A percentile compares a stretch with the other conserved stretches of the same genome.
Conservation (phyloP, 2,888 invertebrate genomes). For the Cataglyphis albicans region DNA sequence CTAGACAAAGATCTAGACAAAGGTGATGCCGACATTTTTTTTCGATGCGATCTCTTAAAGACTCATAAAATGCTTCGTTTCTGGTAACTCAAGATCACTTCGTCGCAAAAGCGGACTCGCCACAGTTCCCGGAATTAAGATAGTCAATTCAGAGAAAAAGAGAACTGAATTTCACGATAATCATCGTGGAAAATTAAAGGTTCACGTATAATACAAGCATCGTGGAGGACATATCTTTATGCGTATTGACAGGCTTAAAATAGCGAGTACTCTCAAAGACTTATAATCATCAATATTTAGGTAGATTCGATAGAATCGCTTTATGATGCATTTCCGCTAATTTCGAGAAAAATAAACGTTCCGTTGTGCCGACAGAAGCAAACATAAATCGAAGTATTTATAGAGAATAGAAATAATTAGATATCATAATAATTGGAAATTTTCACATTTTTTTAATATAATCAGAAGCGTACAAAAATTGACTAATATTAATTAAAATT, state of each 20-base stretch:
- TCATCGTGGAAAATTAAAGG: slow-evolving; percentile 80
- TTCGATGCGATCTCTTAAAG: neutral
- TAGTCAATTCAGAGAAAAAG: slow-evolving; percentile 51
- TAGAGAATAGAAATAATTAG: neutral
- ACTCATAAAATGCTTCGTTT: slow-evolving; percentile 72
- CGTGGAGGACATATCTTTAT: neutral
- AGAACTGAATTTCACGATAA: slow-evolving; percentile 66
- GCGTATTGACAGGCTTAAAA: neutral
- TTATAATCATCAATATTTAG: slow-evolving; percentile 80
- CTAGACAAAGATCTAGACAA: neutral
- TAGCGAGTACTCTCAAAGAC: slow-evolving; percentile 20
- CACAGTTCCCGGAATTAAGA: slow-evolving; percentile 73
- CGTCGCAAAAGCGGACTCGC: slow-evolving; percentile 72
- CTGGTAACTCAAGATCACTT: slow-evolving; percentile 58
- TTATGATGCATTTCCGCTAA: slow-evolving; percentile 70
- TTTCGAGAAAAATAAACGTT: neutral
- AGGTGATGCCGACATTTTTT: slow-evolving; percentile 42
- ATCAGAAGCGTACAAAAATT: neutral
- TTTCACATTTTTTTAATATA: neutral
- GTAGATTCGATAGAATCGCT: slow-evolving; percentile 78
- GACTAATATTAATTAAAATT: neutral
- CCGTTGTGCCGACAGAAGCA: neutral
- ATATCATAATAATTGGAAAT: neutral
- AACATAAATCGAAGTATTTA: neutral
- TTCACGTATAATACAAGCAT: slow-evolving; percentile 57